Base-by-base conservation (phyloP, 2,888 invertebrate species). In the Netelia fuscicornis region DNA sequence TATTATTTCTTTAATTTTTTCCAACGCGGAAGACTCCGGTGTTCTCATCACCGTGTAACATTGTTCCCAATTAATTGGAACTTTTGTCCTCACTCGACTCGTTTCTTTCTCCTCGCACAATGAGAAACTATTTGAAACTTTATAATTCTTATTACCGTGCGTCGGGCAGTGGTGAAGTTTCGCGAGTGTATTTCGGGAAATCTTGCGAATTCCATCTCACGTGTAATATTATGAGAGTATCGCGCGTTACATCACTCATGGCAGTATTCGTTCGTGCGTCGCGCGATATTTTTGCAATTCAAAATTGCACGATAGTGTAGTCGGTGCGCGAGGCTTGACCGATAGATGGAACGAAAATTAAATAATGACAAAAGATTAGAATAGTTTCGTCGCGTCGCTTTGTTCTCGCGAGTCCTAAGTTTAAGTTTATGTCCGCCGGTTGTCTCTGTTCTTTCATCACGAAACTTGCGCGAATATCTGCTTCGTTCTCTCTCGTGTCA, bases 161-260 rank as follows among this genome's bases (percentile, higher is more conserved):
- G 52, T 20, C 8, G 75, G 78, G 81, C 86, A 84, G 83, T 85
- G 62, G 72, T 52, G 37, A 85, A 23, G 84, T 84, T 84, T 82
- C 78, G 83, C 83, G 52, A 70, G 71, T 60, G n/a, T 64, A 68
- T 62, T 3, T 30, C 30, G 3, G 3, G 30, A 30, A 37, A 37
- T 37, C 30, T 37, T 37, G 37, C 37, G 37, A 37, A 37, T 37
- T 37, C 6, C 37, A 37, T 6, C 0, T 37, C 37, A 6, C 37
- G 37, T 37, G 37, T 6, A 37, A 37, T 37, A 37, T 37, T 58
- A 58, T 58, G 6, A 20, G 23, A 48, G 17, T 58, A 17, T 58
- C 17, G 13, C 54, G 37, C 56, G 25, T 42, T 54, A 20, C 58
- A 52, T 72, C 11, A 74, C 10, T 62, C 80, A 71, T 82, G 82